Conservation (phyloP, 1,140 invertebrate genomes). For the Caenorhabditis inopinata region DNA sequence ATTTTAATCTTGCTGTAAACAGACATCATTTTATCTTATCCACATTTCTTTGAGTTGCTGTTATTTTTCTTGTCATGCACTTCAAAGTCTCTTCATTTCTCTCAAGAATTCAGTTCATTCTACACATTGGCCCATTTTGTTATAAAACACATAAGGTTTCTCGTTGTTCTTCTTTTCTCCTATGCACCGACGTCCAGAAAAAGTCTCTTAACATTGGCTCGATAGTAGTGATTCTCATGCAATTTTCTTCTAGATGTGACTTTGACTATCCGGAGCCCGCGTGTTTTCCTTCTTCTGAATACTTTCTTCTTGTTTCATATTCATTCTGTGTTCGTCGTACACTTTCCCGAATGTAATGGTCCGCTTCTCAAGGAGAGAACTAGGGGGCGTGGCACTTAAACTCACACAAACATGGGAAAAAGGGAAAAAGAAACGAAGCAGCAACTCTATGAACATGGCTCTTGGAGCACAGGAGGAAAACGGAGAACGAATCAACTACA, state of each 20-base stretch:
- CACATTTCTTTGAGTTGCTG: no score
- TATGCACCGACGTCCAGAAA: neutral
- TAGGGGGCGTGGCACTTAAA: neutral
- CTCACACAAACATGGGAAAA: slow-evolving; percentile 5
- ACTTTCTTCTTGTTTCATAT: neutral
- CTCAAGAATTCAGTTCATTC: no score
- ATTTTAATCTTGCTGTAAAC: no score
- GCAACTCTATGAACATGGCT: neutral
- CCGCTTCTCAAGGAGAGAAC: neutral
- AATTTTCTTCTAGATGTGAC: neutral
- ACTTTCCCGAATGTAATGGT: slow-evolving; percentile 23
- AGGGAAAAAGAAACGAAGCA: neutral
- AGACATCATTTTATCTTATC: no score
- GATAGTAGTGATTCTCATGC: neutral
- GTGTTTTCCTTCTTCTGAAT: slow-evolving; percentile 26
- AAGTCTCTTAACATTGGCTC: neutral
- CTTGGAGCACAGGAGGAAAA: neutral
- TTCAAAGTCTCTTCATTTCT: no score
- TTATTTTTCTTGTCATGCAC: no score
- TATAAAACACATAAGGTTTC: neutral
- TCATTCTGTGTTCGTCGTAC: slow-evolving; percentile 26
- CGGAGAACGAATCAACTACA: slow-evolving; percentile 7
- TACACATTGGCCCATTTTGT: no score
- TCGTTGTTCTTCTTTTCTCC: neutral
- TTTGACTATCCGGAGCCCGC: neutral